A percentile compares a stretch with the other conserved stretches of the same genome.
These are phyloP conservation scores for Thaumetopoea pityocampa DNA, from an alignment of 1,140 invertebrate species.

Conservation along the genomic window DNA sequence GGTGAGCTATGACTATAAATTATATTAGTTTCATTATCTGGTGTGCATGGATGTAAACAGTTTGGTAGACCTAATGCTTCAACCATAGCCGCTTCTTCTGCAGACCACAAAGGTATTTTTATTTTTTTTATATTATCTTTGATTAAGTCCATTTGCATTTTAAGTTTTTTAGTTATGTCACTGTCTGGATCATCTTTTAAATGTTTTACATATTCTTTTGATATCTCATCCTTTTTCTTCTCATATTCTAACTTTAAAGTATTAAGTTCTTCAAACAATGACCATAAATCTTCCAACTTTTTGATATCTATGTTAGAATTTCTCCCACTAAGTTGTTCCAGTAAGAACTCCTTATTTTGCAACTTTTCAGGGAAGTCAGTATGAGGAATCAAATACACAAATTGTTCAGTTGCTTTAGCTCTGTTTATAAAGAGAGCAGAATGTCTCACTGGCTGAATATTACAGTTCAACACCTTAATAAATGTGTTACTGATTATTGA, in stretches of 20 bases:
- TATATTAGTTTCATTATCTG: conserved; percentile 56
- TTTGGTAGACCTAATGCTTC: conserved; percentile 81
- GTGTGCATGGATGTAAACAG: conserved; percentile 78
- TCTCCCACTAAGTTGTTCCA: conserved; percentile 37
- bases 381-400: conserved; percentile 77
- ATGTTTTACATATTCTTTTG: conserved; percentile 41
- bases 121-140: conserved; percentile 79
- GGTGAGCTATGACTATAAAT: conserved; percentile 62
- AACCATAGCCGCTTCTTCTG: conserved; percentile 78
- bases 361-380: conserved; percentile 78
- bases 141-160: conserved; percentile 73
- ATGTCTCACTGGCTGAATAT: conserved; percentile 40
- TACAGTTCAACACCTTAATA: conserved; percentile 21
- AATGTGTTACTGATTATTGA: conserved; percentile 14
- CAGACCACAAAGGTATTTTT: conserved; percentile 75
- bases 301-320: conserved; percentile 39
- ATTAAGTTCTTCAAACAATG: conserved; percentile 57
- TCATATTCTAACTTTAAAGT: conserved; percentile 59
- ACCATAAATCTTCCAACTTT: conserved; percentile 52
- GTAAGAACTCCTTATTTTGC: conserved; percentile 62
- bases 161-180: conserved; percentile 70
- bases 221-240: conserved; percentile 50
- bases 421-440: conserved; percentile 81
- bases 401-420: conserved; percentile 77
- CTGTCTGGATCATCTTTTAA: conserved; percentile 46